Percentiles rank a stretch among this genome's conserved stretches.
Evolutionary conservation across 2,113 vertebrate genomes (phyloP).

Genomic region (Colossoma macropomum): DNA sequence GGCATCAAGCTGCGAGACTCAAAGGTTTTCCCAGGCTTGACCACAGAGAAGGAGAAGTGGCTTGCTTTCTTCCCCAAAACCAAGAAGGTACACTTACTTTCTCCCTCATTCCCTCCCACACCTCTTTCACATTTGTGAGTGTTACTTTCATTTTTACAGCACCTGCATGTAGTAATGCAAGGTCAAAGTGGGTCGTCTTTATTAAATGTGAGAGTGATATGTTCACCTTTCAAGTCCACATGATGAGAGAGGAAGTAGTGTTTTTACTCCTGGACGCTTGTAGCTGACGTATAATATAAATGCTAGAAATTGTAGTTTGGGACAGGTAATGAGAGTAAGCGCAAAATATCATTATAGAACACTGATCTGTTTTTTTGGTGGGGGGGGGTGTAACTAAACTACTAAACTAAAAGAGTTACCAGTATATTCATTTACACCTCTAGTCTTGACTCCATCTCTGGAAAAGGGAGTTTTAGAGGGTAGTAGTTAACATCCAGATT

Average conservation of each 20-base stretch:
- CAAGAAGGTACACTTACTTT: constrained; percentile 82
- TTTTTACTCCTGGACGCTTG: too few relatives aligned
- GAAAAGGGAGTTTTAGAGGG: too few relatives aligned
- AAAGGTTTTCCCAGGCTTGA: constrained; percentile 78
- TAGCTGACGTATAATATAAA: too few relatives aligned
- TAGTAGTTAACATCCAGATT: too few relatives aligned
- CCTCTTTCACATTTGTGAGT: constrained; percentile 34
- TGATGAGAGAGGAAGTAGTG: neutral
- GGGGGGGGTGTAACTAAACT: too few relatives aligned
- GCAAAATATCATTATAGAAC: too few relatives aligned
- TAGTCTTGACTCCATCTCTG: too few relatives aligned
- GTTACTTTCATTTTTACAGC: neutral
- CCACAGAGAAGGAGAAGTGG: constrained; percentile 92
- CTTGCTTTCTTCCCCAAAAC: constrained; percentile 88
- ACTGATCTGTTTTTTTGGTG: too few relatives aligned
- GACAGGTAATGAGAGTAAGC: neutral
- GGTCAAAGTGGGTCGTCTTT: neutral
- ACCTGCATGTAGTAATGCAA: neutral
- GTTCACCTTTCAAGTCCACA: neutral
- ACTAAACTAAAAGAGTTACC: too few relatives aligned
- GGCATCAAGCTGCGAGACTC: constrained; percentile 87
- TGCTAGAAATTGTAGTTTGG: neutral
- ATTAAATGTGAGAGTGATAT: neutral
- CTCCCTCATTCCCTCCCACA: neutral
- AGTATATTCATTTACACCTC: too few relatives aligned